Conservation (phyloP, 2,797 vertebrate species). For the Ctenochaetus hawaiiensis region DNA sequence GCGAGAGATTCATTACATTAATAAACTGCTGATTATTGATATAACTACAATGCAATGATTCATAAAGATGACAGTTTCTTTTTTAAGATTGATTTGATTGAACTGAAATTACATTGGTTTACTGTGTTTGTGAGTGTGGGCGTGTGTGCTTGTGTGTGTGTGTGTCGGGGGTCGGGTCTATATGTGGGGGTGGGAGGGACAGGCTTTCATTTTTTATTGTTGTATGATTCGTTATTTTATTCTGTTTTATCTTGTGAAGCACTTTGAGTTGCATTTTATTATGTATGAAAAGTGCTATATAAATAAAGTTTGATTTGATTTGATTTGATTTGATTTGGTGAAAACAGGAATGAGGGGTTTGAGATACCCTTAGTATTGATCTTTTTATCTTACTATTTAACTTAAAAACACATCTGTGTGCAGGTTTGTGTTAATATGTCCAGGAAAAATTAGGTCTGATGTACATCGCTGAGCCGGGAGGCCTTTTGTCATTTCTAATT, state of each 20-base stretch:
- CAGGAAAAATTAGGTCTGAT: constrained; percentile 23
- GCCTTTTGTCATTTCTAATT: constrained; percentile 57
- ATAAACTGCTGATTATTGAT: constrained; percentile 29
- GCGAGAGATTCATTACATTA: constrained; percentile 27
- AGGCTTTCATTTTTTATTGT: too few species aligned
- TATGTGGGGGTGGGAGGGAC: too few species aligned
- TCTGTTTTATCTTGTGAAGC: too few species aligned
- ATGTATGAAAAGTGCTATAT: too few species aligned
- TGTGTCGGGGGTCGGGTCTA: too few species aligned
- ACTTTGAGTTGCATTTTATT: too few species aligned
- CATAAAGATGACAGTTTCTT: constrained; percentile 1
- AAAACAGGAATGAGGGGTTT: background rate
- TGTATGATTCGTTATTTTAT: too few species aligned
- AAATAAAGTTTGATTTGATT: too few species aligned
- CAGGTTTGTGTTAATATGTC: constrained; percentile 16
- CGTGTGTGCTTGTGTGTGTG: too few species aligned
- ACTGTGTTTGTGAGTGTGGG: too few species aligned
- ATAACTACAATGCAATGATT: background rate
- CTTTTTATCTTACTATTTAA: background rate
- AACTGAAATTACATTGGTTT: background rate
- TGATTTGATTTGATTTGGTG: constrained; percentile 8
- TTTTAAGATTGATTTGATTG: background rate
- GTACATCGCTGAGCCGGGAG: constrained; percentile 17
- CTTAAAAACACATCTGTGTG: constrained; percentile 4
- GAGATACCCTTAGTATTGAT: background rate